These are phyloP conservation scores for Euura lappo DNA, from an alignment of 1,140 invertebrate genomes.

Conservation along the genomic window DNA sequence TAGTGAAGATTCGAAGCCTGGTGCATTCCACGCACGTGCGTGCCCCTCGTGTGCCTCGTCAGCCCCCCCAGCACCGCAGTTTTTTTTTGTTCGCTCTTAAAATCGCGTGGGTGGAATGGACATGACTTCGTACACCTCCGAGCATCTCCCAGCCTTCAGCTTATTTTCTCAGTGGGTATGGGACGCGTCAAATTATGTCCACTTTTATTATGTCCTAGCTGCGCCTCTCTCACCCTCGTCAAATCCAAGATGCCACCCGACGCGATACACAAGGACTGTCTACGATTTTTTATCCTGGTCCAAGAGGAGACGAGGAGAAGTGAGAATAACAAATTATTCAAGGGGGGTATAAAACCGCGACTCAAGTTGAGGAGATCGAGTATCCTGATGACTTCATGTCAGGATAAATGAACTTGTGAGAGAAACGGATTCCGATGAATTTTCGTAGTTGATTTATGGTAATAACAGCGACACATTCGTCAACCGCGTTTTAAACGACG, in stretches of 20 bases:
- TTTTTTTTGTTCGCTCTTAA: background rate
- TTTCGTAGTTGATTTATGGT: too few relatives aligned
- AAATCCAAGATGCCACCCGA: background rate
- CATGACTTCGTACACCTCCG: background rate
- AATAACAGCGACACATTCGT: too few relatives aligned
- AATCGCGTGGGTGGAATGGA: background rate
- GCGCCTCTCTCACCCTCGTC: background rate
- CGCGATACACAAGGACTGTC: background rate
- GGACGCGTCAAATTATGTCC: background rate
- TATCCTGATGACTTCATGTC: too few relatives aligned
- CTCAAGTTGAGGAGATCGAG: too few relatives aligned
- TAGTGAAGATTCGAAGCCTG: background rate
- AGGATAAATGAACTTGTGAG: too few relatives aligned
- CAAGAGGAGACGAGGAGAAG: too few relatives aligned
- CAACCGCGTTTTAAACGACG: too few relatives aligned
- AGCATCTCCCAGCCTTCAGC: background rate
- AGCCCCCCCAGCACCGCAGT: background rate
- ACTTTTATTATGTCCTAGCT: conserved; percentile 2
- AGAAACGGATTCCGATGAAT: too few relatives aligned
- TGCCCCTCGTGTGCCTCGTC: background rate
- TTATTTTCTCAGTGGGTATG: background rate
- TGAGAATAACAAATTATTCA: too few relatives aligned
- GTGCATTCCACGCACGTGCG: conserved; percentile 6
- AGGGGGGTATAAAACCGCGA: too few relatives aligned
- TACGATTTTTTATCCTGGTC: too few relatives aligned